phyloP scores from a whole-genome alignment of 2,888 invertebrate species.

The Hirtodrosophila cameraria region DNA sequence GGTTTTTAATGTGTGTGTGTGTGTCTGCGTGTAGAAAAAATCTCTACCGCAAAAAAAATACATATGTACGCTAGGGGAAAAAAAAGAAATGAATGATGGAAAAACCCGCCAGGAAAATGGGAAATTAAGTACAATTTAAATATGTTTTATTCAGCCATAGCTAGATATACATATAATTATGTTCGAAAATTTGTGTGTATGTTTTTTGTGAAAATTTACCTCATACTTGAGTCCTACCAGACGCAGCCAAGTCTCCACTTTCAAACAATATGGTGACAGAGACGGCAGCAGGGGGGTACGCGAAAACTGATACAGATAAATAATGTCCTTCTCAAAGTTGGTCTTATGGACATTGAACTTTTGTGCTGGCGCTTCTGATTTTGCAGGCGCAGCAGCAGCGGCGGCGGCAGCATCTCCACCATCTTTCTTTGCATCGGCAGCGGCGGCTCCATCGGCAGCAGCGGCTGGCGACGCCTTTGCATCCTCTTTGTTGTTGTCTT shows the following conservation, averaged over 20 bases:
- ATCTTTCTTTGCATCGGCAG: constrained; percentile 84
- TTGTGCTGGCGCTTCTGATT: constrained; percentile 88
- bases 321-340: constrained; percentile 95
- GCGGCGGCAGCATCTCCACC: constrained; percentile 84
- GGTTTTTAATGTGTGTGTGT: constrained; percentile 62
- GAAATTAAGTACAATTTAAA: constrained; percentile 38
- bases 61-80: constrained; percentile 30
- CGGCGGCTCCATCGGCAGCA: constrained; percentile 55
- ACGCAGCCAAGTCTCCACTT: constrained; percentile 98
- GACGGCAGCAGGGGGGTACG: constrained; percentile 95
- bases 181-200: constrained; percentile 29
- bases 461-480: constrained; percentile 83
- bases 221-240: constrained; percentile 96
- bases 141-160: constrained; percentile 20
- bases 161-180: not conserved
- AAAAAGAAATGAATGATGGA: constrained; percentile 32
- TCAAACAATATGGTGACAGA: constrained; percentile 95
- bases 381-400: constrained; percentile 83
- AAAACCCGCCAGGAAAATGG: constrained; percentile 51
- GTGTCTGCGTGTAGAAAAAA: constrained; percentile 61
- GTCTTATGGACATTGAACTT: constrained; percentile 93
- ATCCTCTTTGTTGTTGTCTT: constrained; percentile 85
- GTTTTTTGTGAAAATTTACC: constrained; percentile 88
- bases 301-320: constrained; percentile 97
- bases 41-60: constrained; percentile 74